phyloP scores from a whole-genome alignment of 2,888 invertebrate species.

The Lepas anatifera region DNA sequence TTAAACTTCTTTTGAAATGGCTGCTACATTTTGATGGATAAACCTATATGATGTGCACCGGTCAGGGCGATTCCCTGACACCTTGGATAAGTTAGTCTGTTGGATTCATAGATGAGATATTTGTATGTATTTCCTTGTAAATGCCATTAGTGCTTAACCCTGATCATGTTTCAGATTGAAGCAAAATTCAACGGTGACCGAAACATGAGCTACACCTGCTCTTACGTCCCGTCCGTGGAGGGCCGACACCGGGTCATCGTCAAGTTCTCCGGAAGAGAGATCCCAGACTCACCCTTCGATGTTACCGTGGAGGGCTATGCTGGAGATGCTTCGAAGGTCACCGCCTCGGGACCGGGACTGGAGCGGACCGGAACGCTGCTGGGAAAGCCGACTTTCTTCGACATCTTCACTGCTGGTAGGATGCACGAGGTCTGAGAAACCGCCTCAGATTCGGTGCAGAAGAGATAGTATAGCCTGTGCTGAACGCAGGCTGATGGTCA shows the following conservation, averaged over 20 bases:
- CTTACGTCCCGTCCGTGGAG: constrained; percentile 63
- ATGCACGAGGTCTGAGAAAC: no score
- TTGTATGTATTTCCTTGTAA: no score
- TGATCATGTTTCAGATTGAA: constrained; percentile 53
- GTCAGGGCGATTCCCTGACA: no score
- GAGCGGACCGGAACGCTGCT: constrained; percentile 55
- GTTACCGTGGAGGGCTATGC: constrained; percentile 63
- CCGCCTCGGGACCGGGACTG: constrained; percentile 65
- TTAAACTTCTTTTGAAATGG: no score
- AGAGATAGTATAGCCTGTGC: no score
- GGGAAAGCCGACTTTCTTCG: constrained; percentile 64
- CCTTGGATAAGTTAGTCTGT: no score
- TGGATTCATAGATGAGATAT: no score
- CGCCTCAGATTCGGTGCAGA: no score
- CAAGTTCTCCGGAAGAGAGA: constrained; percentile 59
- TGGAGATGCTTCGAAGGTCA: constrained; percentile 66
- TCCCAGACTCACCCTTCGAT: constrained; percentile 66
- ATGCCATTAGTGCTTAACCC: no score
- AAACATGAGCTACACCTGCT: constrained; percentile 64
- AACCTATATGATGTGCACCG: no score
- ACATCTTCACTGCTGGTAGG: constrained; percentile 62
- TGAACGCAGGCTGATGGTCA: no score
- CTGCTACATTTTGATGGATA: no score
- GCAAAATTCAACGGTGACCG: constrained; percentile 68
- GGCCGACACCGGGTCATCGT: constrained; percentile 62